Percentiles rank a stretch among this genome's conserved stretches.
phyloP scores from a whole-genome alignment of 2,888 invertebrate species.

The Chrysodeixis includens region DNA sequence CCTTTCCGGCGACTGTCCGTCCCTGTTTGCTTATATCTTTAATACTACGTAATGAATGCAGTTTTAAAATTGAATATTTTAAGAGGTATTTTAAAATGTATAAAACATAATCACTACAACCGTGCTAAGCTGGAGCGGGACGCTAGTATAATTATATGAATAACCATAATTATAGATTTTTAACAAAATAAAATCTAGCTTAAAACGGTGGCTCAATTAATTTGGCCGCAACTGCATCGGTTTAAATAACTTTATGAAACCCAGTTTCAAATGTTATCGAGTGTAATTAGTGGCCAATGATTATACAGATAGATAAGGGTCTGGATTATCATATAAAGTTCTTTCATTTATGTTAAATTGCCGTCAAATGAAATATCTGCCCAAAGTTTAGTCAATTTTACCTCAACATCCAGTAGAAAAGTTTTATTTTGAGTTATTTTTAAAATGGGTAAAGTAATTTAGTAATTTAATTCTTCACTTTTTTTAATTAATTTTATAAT shows the following conservation, averaged over 20 bases:
- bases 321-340: constrained; percentile 32
- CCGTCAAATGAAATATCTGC: not conserved
- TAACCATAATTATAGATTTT: too few species aligned
- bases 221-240: not conserved
- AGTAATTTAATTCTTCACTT: not conserved
- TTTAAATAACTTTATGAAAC: constrained; percentile 44
- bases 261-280: constrained; percentile 40
- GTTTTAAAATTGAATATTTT: too few species aligned
- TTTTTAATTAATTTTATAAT: not conserved
- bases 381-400: not conserved
- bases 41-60: too few species aligned
- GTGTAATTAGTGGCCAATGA: constrained; percentile 21
- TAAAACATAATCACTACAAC: too few species aligned
- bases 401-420: not conserved
- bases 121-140: too few species aligned
- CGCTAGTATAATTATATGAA: too few species aligned
- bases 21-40: too few species aligned
- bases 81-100: too few species aligned
- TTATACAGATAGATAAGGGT: constrained; percentile 21
- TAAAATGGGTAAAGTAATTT: not conserved
- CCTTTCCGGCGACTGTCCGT: too few species aligned
- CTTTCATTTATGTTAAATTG: constrained; percentile 3
- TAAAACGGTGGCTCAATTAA: not conserved
- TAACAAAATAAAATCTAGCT: too few species aligned
- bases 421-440: not conserved